Evolutionary conservation across 2,113 vertebrate genomes (phyloP), one percentile per base, ranked within the genome.

Genomic region (Pteropus alecto): DNA sequence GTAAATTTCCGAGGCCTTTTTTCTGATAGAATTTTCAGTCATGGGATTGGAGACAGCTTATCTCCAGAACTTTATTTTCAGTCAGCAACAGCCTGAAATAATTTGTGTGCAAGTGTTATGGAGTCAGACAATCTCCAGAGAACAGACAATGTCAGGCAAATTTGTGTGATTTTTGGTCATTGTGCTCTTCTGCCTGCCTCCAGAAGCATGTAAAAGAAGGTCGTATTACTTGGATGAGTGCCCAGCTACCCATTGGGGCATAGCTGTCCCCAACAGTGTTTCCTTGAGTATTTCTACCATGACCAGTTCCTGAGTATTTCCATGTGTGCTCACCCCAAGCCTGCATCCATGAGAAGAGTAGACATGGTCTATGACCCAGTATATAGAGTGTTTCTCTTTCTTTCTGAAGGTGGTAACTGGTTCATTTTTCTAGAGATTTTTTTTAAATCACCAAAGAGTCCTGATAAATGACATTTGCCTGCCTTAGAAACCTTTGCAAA

Each of bases 1-100:
- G 38, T 85, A 77, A 78, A 89, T 86, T 93, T 30, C 21, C 54
- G 51, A 84, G 82, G 21, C 30, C 3, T 81, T 60, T 79, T 85
- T 74, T 92, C 46, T 63, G 81, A 61, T 82, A 76, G n/a, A 46
- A 91, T 88, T 95, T 95, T 77, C 93, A 91, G 71, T 71, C 38
- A 60, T 61, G 67, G 13, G 71, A 58, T 63, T 93, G 60, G 41
- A 77, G 78, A 67, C 18, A 24, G 6, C 51, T 97, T 88, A 35
- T 92, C 93, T 92, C 33, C 43, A 90, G 48, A 92, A 41, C 1
- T 65, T 76, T 82, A 9, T 86, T 87, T 92, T 51, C 51, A 56
- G 79, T 68, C 35, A 56, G 78, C 28, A 85, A 24, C n/a, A 71
- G 70, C 67, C 73, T 89, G 83, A 81, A 86, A 77, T 88, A 19